Evolutionary conservation across 2,888 invertebrate species (phyloP).

Genomic region (Rhorus exstirpatorius): DNA sequence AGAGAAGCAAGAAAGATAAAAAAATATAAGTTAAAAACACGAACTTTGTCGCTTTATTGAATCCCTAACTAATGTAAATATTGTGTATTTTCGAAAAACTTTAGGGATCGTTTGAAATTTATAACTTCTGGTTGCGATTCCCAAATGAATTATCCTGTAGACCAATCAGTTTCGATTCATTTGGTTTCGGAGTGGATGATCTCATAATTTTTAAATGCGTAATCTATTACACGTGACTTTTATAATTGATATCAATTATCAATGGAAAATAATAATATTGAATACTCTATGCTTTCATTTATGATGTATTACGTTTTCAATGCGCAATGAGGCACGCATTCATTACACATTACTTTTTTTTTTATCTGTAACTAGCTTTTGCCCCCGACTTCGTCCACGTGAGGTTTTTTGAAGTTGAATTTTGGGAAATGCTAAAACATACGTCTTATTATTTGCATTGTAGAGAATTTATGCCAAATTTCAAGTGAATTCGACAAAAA

Average conservation of each 20-base stretch:
- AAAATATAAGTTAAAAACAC: neutral
- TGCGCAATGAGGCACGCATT: slow-evolving; percentile 5
- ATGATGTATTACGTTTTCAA: slow-evolving; percentile 13
- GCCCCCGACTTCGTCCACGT: too few relatives aligned
- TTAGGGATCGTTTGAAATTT: slow-evolving; percentile 3
- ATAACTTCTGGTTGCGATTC: neutral
- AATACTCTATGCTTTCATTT: neutral
- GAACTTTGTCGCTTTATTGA: neutral
- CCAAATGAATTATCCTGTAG: slow-evolving; percentile 7
- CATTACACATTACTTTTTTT: slow-evolving; percentile 28
- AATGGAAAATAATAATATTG: neutral
- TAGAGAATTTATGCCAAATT: too few relatives aligned
- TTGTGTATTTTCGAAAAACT: slow-evolving; percentile 3
- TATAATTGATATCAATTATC: neutral
- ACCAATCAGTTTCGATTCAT: slow-evolving; percentile 6
- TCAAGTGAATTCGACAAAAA: too few relatives aligned
- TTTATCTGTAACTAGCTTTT: neutral
- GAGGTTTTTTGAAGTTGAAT: too few relatives aligned
- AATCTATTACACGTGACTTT: neutral
- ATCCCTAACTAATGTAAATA: neutral
- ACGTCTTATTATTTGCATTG: too few relatives aligned
- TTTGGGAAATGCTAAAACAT: too few relatives aligned
- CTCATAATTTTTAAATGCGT: too few relatives aligned
- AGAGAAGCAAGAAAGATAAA: neutral
- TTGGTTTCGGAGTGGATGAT: neutral